Evolutionary conservation across 2,888 invertebrate genomes (phyloP), one percentile per base, ranked within the genome.

Genomic region (Drosophila borborema): DNA sequence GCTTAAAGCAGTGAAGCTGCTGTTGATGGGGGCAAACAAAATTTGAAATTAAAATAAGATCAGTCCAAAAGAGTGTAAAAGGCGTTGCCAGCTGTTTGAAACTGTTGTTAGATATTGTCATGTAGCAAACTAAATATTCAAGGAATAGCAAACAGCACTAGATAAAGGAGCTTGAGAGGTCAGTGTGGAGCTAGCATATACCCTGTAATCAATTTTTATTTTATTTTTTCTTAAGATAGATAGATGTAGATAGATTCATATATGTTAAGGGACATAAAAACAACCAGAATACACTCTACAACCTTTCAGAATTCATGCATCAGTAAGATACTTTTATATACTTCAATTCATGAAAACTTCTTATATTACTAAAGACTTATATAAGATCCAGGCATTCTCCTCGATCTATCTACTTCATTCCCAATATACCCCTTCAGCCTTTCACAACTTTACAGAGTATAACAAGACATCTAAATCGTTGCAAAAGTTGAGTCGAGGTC

Each of bases 401-500:
- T 43, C 5, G 2, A 20, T 10, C 8, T 45, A 6, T 12, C 7
- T 14, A 16, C 3, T 28, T 28, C n/a, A 49, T 31, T 3, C 8
- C 2, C 31, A n/a, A 51, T 51, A 51, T 12, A 51, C n/a, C 34
- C 31, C 0, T 34, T 34, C 7, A 34, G 34, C 1, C 12, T 5
- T 12, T 49, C n/a, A 34, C 9, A 31, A 5, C 34, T 1, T 18
- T 20, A 51, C 51, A 36, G 53, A 7, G 53, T 38, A 55, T 28
- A 6, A 10, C 38, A 36, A 38, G 16, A 16, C 12, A 14, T 14
- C 23, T 5, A 64, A 64, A 48, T 46, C 40, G n/a, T 5, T 3
- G 10, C n/a, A 9, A n/a, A 48, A 41, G 64, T 64, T 40, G 20
- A 40, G 7, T 8, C 31, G 14, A 64, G 20, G 31, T 48, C 46